Evolutionary conservation across 2,888 invertebrate species (phyloP).

Genomic region (Adelognathus sp.): DNA sequence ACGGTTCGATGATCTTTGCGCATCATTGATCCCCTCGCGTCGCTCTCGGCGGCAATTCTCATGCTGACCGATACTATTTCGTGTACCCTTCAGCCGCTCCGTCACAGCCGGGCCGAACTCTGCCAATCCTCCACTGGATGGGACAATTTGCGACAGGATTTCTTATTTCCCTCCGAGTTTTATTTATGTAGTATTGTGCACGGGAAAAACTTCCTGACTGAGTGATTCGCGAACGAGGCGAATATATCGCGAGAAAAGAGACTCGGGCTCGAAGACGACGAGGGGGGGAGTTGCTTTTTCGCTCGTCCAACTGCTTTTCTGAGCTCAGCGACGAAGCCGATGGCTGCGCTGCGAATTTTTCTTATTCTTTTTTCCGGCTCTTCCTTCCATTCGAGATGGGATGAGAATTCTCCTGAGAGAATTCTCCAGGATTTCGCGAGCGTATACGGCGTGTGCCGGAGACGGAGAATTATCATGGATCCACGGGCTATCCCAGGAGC

Average conservation of each 20-base stretch:
- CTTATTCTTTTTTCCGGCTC: slow-evolving; percentile 41
- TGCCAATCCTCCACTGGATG: neutral
- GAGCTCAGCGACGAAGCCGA: slow-evolving; percentile 9
- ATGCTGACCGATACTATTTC: neutral
- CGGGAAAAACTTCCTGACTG: slow-evolving; percentile 43
- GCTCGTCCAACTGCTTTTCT: slow-evolving; percentile 38
- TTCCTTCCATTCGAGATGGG: slow-evolving; percentile 33
- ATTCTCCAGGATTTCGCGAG: slow-evolving; percentile 6
- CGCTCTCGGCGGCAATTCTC: neutral
- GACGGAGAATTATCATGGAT: slow-evolving; percentile 30
- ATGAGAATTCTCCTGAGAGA: slow-evolving; percentile 43
- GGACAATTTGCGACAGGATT: slow-evolving; percentile 2
- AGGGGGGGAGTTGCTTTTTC: slow-evolving; percentile 39
- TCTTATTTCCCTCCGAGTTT: slow-evolving; percentile 28
- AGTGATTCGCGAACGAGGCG: slow-evolving; percentile 43
- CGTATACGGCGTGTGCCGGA: slow-evolving; percentile 13
- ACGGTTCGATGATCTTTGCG: slow-evolving; percentile 52
- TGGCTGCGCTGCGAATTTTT: slow-evolving; percentile 20
- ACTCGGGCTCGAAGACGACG: neutral
- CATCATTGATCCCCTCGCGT: slow-evolving; percentile 42
- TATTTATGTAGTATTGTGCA: neutral
- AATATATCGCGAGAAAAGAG: slow-evolving; percentile 21
- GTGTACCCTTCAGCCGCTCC: neutral
- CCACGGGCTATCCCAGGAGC: slow-evolving; percentile 6
- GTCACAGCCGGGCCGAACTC: slow-evolving; percentile 2